Conservation (phyloP, 2,797 vertebrate species). For the Amazona ochrocephala region DNA sequence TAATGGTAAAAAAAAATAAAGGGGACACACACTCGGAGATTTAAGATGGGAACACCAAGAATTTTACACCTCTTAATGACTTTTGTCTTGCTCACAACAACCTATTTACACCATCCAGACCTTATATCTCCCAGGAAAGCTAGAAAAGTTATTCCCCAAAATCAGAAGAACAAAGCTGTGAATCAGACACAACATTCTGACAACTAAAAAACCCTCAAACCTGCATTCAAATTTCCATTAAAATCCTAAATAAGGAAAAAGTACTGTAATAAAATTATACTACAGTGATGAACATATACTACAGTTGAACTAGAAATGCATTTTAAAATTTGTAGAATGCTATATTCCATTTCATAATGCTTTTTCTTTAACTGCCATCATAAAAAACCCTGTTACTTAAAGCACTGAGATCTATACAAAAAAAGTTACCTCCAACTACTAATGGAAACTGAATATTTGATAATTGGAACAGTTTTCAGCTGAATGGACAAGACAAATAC, state of each 20-base stretch:
- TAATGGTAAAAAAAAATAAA: not conserved
- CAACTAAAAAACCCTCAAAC: not conserved
- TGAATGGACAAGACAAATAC: constrained; percentile 10
- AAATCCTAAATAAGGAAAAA: constrained; percentile 20
- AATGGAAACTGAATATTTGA: constrained; percentile 10
- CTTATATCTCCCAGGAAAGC: not conserved
- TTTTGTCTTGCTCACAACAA: not conserved
- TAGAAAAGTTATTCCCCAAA: not conserved
- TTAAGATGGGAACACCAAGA: not conserved
- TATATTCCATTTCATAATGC: constrained; percentile 26
- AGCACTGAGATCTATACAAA: not conserved
- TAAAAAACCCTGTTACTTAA: constrained; percentile 34
- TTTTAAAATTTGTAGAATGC: not conserved
- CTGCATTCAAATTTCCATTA: constrained; percentile 10
- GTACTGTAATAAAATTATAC: constrained; percentile 9
- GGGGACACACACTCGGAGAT: not conserved
- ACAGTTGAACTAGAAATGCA: not conserved
- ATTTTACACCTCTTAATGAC: constrained; percentile 5
- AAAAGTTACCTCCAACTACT: constrained; percentile 19
- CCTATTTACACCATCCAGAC: not conserved
- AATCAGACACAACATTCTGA: not conserved
- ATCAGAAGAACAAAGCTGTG: not conserved
- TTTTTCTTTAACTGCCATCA: constrained; percentile 16
- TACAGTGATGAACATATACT: not conserved
- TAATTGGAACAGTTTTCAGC: constrained; percentile 27